phyloP scores from a whole-genome alignment of 2,797 vertebrate species.

The Rallus crepitans region DNA sequence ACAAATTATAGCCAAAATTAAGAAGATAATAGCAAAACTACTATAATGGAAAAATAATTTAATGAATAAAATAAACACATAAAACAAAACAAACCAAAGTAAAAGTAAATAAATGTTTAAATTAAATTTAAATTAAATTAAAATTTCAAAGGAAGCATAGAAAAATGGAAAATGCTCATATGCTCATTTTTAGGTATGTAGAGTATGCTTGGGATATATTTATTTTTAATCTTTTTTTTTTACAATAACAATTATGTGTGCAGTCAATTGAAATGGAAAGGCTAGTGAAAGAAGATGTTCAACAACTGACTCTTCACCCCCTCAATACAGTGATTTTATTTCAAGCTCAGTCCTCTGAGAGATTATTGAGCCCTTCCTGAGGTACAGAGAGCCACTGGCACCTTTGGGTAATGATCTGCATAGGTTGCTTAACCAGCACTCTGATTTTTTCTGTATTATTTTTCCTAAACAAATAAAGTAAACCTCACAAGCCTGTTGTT shows the following conservation, averaged over 20 bases:
- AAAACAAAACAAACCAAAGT: neutral
- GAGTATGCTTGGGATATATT: neutral
- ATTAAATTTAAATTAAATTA: neutral
- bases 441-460: neutral
- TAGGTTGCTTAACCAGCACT: neutral
- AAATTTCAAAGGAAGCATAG: neutral
- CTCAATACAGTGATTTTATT: neutral
- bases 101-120: too few species aligned
- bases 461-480: neutral
- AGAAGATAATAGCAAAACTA: neutral
- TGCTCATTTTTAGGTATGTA: neutral
- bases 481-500: too few species aligned
- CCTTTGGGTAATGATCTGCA: neutral
- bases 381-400: neutral
- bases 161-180: neutral
- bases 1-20: neutral
- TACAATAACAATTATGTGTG: neutral
- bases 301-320: neutral
- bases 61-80: neutral
- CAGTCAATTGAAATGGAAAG: neutral
- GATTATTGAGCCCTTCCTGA: neutral
- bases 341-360: neutral
- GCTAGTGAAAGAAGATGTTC: neutral
- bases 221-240: neutral
- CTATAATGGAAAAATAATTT: neutral